Conservation (phyloP, 2,113 vertebrate genomes). For the Spea multiplicata region DNA sequence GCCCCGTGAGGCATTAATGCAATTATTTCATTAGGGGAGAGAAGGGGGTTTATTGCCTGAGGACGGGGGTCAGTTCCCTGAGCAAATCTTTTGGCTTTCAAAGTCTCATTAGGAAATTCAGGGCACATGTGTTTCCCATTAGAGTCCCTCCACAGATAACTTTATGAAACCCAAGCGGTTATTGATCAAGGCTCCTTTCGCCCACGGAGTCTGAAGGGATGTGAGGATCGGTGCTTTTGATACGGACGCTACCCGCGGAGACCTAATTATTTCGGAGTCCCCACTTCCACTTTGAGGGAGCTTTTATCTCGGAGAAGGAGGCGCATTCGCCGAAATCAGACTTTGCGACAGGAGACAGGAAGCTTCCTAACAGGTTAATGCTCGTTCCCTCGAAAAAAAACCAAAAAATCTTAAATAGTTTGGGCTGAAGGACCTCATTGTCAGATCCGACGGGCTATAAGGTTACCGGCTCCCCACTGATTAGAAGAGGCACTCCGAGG, state of each 20-base stretch:
- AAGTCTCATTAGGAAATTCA: conserved; percentile 29
- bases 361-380: background rate
- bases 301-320: conserved; percentile 7
- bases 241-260: conserved; percentile 59
- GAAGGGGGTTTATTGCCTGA: conserved; percentile 3
- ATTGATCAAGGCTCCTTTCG: conserved; percentile 59
- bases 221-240: conserved; percentile 71
- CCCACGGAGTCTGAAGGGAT: conserved; percentile 64
- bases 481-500: conserved; percentile 7
- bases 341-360: background rate
- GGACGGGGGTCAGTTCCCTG: conserved; percentile 25
- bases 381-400: background rate
- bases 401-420: conserved; percentile 1
- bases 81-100: conserved; percentile 43
- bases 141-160: conserved; percentile 71
- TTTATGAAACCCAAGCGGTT: conserved; percentile 70
- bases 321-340: background rate
- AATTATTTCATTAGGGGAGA: conserved; percentile 31
- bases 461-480: conserved; percentile 23
- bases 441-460: conserved; percentile 23
- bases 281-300: conserved; percentile 25
- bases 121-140: conserved; percentile 73
- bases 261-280: conserved; percentile 30
- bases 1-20: conserved; percentile 20
- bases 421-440: conserved; percentile 7